Conservation (phyloP, 2,888 invertebrate genomes). For the Thelaira solivaga region DNA sequence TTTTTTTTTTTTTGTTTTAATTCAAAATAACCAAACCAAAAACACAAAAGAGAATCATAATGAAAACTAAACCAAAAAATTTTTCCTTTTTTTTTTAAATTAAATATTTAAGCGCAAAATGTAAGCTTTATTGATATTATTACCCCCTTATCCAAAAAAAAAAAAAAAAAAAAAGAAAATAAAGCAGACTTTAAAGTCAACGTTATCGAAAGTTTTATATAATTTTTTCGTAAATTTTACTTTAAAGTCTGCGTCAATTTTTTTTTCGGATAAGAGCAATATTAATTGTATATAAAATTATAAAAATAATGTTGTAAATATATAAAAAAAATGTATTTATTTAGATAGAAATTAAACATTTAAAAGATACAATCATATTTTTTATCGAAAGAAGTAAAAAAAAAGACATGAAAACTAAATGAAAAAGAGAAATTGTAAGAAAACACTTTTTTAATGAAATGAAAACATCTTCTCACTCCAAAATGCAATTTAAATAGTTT, state of each 20-base stretch:
- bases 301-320: slow-evolving; percentile 20
- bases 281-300: slow-evolving; percentile 34
- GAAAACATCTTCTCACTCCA: too few relatives aligned
- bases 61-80: slow-evolving; percentile 17
- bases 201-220: too few relatives aligned
- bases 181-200: not conserved
- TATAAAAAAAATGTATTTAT: slow-evolving; percentile 22
- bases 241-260: too few relatives aligned
- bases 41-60: slow-evolving; percentile 71
- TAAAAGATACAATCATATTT: slow-evolving; percentile 58
- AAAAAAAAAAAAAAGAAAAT: too few relatives aligned
- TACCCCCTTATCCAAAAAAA: too few relatives aligned
- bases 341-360: slow-evolving; percentile 68
- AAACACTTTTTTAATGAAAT: too few relatives aligned
- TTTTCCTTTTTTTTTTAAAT: slow-evolving; percentile 67
- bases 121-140: slow-evolving; percentile 55
- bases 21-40: slow-evolving; percentile 16
- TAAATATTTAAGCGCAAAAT: slow-evolving; percentile 52
- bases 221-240: too few relatives aligned
- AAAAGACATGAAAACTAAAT: slow-evolving; percentile 28
- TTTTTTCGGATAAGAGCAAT: too few relatives aligned
- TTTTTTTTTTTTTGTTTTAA: slow-evolving; percentile 73
- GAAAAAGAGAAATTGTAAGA: not conserved
- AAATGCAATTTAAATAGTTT: too few relatives aligned
- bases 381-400: slow-evolving; percentile 1